Evolutionary conservation across 2,797 vertebrate genomes (phyloP).

Genomic region (Tarsius wallacei): DNA sequence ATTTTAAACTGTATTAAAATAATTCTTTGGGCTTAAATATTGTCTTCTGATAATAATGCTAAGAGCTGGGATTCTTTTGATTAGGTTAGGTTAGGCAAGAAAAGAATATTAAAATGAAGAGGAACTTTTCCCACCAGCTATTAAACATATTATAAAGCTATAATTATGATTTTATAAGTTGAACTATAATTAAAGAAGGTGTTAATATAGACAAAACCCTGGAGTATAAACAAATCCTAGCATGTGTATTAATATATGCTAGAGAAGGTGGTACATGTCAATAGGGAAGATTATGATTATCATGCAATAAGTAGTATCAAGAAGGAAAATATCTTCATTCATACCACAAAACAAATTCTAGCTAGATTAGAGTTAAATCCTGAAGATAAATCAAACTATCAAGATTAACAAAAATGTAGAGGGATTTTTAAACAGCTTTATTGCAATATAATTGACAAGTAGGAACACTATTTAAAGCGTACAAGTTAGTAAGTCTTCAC

Average conservation of each 20-base stretch:
- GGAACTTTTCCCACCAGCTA: constrained; percentile 5
- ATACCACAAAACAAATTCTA: constrained; percentile 31
- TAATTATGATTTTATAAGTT: constrained; percentile 57
- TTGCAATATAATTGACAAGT: not conserved
- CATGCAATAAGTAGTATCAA: not conserved
- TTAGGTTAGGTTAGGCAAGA: constrained; percentile 43
- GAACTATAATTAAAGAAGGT: constrained; percentile 35
- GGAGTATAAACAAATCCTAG: not conserved
- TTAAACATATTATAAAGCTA: constrained; percentile 45
- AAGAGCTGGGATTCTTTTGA: not conserved
- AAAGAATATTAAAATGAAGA: constrained; percentile 34
- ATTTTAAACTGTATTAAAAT: constrained; percentile 59
- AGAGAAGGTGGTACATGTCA: not conserved
- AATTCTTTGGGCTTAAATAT: constrained; percentile 63
- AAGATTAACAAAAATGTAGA: not conserved
- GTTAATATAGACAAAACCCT: constrained; percentile 22
- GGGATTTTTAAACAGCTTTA: constrained; percentile 7
- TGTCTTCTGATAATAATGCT: constrained; percentile 30
- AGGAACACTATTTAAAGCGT: not conserved
- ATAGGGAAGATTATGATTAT: constrained; percentile 23
- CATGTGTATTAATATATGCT: not conserved
- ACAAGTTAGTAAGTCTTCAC: not conserved
- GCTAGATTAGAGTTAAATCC: constrained; percentile 4
- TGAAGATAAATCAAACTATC: constrained; percentile 4
- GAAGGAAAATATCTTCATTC: constrained; percentile 4